Conservation (phyloP, 2,797 vertebrate genomes). For the Chelon auratus region DNA sequence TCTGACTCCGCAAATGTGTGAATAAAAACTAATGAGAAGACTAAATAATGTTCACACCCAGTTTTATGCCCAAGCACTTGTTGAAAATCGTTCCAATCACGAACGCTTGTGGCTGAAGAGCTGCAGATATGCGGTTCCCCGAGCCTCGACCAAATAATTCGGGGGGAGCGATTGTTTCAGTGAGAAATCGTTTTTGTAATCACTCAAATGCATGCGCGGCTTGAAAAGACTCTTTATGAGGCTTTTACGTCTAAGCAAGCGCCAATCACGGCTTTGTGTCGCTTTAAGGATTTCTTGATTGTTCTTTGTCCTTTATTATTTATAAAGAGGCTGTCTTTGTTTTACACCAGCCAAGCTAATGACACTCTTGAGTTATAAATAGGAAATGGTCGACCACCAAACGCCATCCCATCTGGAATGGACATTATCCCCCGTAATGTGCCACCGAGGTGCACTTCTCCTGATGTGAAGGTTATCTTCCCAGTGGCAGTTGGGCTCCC, state of each 20-base stretch:
- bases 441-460: constrained; percentile 75
- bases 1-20: constrained; percentile 5
- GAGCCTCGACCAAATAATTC: not conserved
- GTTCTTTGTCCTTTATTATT: constrained; percentile 16
- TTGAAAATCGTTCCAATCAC: not conserved
- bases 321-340: constrained; percentile 47
- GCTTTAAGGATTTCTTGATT: constrained; percentile 12
- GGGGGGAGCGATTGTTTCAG: constrained; percentile 4
- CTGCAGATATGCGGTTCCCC: not conserved
- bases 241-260: constrained; percentile 15
- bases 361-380: constrained; percentile 76
- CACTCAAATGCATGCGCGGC: constrained; percentile 8
- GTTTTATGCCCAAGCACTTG: not conserved
- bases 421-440: constrained; percentile 76
- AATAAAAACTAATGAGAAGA: constrained; percentile 16
- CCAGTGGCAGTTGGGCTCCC: constrained; percentile 78
- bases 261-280: constrained; percentile 11
- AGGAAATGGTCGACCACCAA: constrained; percentile 62
- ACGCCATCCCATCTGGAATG: constrained; percentile 80
- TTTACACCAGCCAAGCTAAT: constrained; percentile 58
- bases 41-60: constrained; percentile 5
- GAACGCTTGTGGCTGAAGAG: not conserved
- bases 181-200: constrained; percentile 3
- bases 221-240: constrained; percentile 15
- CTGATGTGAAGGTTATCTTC: constrained; percentile 83